Evolutionary conservation across 2,888 invertebrate species (phyloP), one percentile per base, ranked within the genome.

Genomic region (Metalampra italica): DNA sequence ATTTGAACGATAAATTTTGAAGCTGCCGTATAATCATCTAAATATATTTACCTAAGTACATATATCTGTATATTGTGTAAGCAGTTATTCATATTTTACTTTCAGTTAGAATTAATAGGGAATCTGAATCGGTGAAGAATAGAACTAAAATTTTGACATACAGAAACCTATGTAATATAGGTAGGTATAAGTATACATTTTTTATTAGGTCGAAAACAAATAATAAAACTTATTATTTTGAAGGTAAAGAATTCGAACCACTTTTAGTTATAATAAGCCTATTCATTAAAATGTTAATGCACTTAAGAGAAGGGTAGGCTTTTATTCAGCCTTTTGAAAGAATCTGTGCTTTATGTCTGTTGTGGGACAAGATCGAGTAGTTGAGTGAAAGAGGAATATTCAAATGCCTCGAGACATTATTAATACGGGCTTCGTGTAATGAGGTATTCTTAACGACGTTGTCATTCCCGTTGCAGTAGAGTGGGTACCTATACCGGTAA

Each of bases 181-280:
- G n/a, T n/a, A n/a, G n/a, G n/a, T n/a, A n/a, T n/a, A n/a, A n/a
- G n/a, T n/a, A n/a, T n/a, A n/a, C n/a, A n/a, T n/a, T n/a, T n/a
- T n/a, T n/a, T n/a, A n/a, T n/a, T n/a, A n/a, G n/a, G n/a, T n/a
- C n/a, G 9, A 36, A 9, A 29, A 9, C 43, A 12, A n/a, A 39
- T 46, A 3, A 22, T 5, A 22, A 22, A 22, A 22, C 5, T 22
- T 22, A 22, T 22, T 22, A 22, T 22, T 22, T 22, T 22, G 22
- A 22, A 22, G 3, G 22, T 29, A 48, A 44, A 38, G 39, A 38
- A 30, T 37, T 7, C 7, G 39, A 38, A 43, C 38, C 50, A 62
- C 56, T 13, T 8, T 7, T 62, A 66, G 66, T 67, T 68, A 62
- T 77, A 78, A 78, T 77, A 77, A 76, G 77, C 72, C 68, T 68